phyloP scores from a whole-genome alignment of 2,888 invertebrate genomes.

The Eupithecia tripunctaria region DNA sequence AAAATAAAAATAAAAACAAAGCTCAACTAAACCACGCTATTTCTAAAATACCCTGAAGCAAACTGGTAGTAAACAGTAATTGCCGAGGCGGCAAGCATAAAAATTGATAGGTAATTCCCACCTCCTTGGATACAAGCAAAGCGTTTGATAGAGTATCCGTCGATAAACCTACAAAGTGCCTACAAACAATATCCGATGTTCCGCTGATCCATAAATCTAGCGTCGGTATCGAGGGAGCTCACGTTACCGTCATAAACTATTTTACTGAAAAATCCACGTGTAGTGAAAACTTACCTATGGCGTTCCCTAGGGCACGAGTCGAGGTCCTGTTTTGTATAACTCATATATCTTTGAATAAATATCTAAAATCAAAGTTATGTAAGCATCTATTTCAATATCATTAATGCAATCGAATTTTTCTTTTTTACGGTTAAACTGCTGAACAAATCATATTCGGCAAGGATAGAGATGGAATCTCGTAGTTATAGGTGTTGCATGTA shows the following conservation, averaged over 20 bases:
- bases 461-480: background rate
- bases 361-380: background rate
- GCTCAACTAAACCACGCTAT: background rate
- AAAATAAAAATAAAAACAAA: background rate
- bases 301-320: conserved; percentile 32
- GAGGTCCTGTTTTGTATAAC: conserved; percentile 34
- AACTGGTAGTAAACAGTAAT: background rate
- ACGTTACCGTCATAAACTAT: conserved; percentile 30
- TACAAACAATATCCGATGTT: background rate
- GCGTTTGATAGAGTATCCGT: conserved; percentile 10
- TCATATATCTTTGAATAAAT: conserved; percentile 18
- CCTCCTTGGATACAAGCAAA: conserved; percentile 1
- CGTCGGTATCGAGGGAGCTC: conserved; percentile 7
- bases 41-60: background rate
- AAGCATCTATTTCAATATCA: background rate
- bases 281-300: conserved; percentile 12
- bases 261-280: conserved; percentile 25
- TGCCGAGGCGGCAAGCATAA: background rate
- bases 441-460: background rate
- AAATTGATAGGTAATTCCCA: background rate
- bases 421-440: background rate
- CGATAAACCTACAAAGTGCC: conserved; percentile 7
- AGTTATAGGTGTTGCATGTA: too few species aligned
- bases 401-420: background rate
- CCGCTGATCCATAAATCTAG: conserved; percentile 10